Conservation (phyloP, 2,113 vertebrate genomes). For the Istiophorus platypterus region DNA sequence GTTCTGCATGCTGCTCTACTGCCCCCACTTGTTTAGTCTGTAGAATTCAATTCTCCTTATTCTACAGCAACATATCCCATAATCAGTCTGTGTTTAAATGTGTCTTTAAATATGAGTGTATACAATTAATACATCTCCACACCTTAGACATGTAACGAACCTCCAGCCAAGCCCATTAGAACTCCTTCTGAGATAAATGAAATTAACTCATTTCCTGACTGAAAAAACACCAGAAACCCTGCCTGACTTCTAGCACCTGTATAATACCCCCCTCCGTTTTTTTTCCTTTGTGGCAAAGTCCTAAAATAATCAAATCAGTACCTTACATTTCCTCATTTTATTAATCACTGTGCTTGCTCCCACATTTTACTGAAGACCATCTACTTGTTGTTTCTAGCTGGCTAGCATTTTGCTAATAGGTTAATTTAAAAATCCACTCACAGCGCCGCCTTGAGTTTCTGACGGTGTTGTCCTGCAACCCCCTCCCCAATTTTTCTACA, state of each 20-base stretch:
- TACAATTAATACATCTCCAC: not conserved
- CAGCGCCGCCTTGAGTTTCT: not conserved
- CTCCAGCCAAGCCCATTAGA: conserved; percentile 37
- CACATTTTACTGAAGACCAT: not conserved
- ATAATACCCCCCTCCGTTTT: not conserved
- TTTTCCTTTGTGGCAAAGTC: not conserved
- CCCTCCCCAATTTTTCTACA: conserved; percentile 77
- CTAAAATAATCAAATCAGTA: not conserved
- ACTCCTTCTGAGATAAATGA: conserved; percentile 55
- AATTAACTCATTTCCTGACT: conserved; percentile 23
- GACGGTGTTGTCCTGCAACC: conserved; percentile 13
- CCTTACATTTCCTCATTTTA: not conserved
- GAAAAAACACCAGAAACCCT: conserved; percentile 6
- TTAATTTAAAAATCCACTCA: not conserved
- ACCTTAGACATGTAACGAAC: conserved; percentile 44
- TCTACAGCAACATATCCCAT: not conserved
- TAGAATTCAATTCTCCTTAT: conserved; percentile 30
- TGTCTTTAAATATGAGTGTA: not conserved
- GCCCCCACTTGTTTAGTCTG: conserved; percentile 69
- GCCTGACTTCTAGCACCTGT: not conserved
- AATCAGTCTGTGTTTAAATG: not conserved
- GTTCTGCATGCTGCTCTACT: conserved; percentile 68
- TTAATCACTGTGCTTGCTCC: not conserved
- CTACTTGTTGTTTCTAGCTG: not conserved
- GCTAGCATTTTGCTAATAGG: not conserved